Conservation (phyloP, 2,888 invertebrate genomes). For the Apoderus coryli region DNA sequence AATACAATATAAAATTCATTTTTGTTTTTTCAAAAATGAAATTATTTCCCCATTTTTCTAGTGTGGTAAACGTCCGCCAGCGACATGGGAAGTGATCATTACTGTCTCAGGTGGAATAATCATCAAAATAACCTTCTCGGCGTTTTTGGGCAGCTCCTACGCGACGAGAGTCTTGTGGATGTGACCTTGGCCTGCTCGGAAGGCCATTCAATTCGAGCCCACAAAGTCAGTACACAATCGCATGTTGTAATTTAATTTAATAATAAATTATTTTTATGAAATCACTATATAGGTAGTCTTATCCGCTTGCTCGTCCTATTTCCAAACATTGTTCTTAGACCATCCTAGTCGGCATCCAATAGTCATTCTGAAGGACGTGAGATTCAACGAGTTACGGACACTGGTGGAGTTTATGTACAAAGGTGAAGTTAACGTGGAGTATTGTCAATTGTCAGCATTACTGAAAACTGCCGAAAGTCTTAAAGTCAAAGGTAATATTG, state of each 20-base stretch:
- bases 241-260: no score
- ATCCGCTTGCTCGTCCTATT: slow-evolving; percentile 91
- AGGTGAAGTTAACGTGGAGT: slow-evolving; percentile 90
- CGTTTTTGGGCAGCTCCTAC: slow-evolving; percentile 90
- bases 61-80: background rate
- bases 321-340: slow-evolving; percentile 84
- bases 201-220: slow-evolving; percentile 87
- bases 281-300: slow-evolving; percentile 49
- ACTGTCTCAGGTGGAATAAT: slow-evolving; percentile 98
- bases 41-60: no score
- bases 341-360: slow-evolving; percentile 82
- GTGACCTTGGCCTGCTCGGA: slow-evolving; percentile 86
- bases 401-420: slow-evolving; percentile 95
- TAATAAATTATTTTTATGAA: background rate
- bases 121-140: slow-evolving; percentile 96
- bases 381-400: slow-evolving; percentile 77
- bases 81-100: slow-evolving; percentile 89
- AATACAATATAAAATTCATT: no score
- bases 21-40: no score
- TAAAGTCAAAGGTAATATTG: slow-evolving; percentile 66
- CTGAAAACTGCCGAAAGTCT: slow-evolving; percentile 86
- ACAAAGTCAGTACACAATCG: slow-evolving; percentile 37
- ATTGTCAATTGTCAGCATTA: slow-evolving; percentile 80
- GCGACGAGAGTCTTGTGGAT: slow-evolving; percentile 92
- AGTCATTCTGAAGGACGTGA: slow-evolving; percentile 89